Evolutionary conservation across 2,888 invertebrate genomes (phyloP).

Genomic region (Drosophila dives): DNA sequence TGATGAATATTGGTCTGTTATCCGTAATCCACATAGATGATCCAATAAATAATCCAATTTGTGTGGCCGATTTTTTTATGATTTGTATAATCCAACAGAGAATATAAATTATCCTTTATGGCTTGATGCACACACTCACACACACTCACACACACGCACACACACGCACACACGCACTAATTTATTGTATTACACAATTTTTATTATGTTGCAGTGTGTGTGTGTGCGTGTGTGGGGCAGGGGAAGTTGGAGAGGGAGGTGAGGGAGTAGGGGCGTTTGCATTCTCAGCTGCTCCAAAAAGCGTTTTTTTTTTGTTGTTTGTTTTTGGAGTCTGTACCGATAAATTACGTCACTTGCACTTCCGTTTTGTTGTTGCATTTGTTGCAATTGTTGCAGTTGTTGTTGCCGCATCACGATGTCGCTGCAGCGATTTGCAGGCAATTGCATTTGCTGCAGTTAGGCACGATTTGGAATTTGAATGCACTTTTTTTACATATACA

Average conservation of each 20-base stretch:
- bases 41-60: conserved; percentile 64
- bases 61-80: conserved; percentile 13
- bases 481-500: conserved; percentile 47
- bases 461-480: conserved; percentile 78
- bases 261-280: conserved; percentile 16
- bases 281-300: conserved; percentile 53
- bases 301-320: conserved; percentile 23
- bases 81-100: conserved; percentile 4
- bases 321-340: conserved; percentile 61
- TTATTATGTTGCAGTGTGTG: conserved; percentile 11
- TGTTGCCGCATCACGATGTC: conserved; percentile 36
- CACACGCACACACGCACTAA: conserved; percentile 7
- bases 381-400: conserved; percentile 37
- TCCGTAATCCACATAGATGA: conserved; percentile 34
- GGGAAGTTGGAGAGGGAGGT: background rate
- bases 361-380: conserved; percentile 65
- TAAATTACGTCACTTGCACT: conserved; percentile 79
- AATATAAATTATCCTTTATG: conserved; percentile 15
- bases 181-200: conserved; percentile 59
- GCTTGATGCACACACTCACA: conserved; percentile 17
- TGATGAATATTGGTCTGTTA: background rate
- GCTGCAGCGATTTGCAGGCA: conserved; percentile 45
- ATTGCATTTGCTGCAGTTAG: conserved; percentile 63
- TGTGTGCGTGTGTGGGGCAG: background rate
- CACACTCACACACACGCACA: conserved; percentile 15